Conservation (phyloP, 2,113 vertebrate genomes). For the Ursus arctos region DNA sequence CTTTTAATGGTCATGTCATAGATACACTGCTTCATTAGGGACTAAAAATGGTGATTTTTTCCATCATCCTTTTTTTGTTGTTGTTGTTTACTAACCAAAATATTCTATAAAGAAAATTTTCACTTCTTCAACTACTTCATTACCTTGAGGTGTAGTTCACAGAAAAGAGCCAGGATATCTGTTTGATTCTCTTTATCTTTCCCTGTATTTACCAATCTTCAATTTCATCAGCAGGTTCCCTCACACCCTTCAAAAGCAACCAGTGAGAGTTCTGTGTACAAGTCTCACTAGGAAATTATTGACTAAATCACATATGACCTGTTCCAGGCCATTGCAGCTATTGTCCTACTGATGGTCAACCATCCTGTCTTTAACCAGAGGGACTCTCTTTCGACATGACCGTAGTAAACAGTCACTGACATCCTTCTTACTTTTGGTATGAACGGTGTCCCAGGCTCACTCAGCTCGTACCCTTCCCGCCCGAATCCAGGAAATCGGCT, state of each 20-base stretch:
- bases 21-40: not conserved
- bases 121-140: not conserved
- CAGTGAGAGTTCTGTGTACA: not conserved
- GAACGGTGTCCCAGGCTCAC: not conserved
- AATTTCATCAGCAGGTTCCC: not conserved
- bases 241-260: not conserved
- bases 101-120: conserved; percentile 3
- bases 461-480: not conserved
- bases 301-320: not conserved
- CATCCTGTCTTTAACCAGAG: not conserved
- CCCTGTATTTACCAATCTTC: not conserved
- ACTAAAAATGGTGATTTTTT: not conserved
- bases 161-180: not conserved
- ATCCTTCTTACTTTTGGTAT: not conserved
- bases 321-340: not conserved
- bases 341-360: not conserved
- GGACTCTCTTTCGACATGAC: not conserved
- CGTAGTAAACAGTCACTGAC: not conserved
- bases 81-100: conserved; percentile 15
- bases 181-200: conserved; percentile 14
- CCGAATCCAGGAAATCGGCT: not conserved
- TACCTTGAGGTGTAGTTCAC: not conserved
- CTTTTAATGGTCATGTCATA: not conserved
- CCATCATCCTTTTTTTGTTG: not conserved
- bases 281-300: not conserved